phyloP scores from a whole-genome alignment of 2,113 vertebrate genomes.

The Pedionomus torquatus region DNA sequence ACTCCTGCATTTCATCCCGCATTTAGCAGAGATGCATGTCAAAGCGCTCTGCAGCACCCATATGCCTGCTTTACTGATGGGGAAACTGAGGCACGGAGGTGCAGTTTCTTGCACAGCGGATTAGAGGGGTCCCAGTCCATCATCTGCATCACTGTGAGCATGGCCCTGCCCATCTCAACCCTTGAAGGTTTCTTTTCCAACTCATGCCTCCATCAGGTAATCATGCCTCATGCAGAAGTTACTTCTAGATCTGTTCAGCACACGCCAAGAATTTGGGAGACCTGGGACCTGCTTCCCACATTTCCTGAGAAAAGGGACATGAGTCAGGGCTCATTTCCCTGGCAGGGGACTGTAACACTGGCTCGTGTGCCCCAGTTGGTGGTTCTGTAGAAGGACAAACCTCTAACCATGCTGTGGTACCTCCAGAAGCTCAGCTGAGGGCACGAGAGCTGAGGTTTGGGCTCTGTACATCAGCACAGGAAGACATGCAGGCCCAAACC shows the following conservation, averaged over 20 bases:
- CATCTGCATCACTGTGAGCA: fast-evolving
- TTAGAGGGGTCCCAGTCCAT: neutral
- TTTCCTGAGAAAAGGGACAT: neutral
- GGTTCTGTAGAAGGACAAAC: neutral
- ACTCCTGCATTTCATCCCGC: neutral
- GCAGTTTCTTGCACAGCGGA: neutral
- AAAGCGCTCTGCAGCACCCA: neutral
- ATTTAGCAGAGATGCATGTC: neutral
- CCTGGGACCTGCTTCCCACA: neutral
- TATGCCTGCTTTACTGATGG: neutral
- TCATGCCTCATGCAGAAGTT: neutral
- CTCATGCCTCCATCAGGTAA: neutral
- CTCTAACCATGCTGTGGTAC: neutral
- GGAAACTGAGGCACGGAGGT: neutral
- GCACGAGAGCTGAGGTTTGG: neutral
- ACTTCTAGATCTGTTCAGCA: neutral
- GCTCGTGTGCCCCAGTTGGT: fast-evolving
- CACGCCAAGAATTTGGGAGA: neutral
- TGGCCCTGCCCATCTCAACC: neutral
- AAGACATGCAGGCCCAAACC: neutral
- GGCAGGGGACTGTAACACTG: neutral
- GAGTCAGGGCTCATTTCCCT: neutral
- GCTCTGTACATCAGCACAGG: neutral
- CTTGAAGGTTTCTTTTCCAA: neutral
- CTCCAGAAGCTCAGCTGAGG: neutral